Conservation (phyloP, 2,797 vertebrate species). For the Danio tinwini region DNA sequence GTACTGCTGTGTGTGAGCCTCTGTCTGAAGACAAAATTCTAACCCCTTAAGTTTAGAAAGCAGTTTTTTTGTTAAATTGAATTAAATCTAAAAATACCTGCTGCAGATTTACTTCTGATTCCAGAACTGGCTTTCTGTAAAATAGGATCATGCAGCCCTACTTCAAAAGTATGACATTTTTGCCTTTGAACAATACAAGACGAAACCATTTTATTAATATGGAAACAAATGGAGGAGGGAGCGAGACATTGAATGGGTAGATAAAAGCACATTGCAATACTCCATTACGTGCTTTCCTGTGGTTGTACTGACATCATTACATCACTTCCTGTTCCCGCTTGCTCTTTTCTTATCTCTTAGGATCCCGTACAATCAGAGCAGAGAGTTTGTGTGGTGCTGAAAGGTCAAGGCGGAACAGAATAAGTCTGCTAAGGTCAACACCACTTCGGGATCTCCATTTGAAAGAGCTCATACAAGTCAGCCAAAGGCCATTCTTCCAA, state of each 20-base stretch:
- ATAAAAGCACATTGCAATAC: conserved; percentile 20
- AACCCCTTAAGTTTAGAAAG: no score
- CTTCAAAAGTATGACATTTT: no score
- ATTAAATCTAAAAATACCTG: no score
- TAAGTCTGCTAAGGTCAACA: conserved; percentile 38
- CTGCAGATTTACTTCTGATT: no score
- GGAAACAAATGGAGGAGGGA: neutral
- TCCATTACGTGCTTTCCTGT: conserved; percentile 36
- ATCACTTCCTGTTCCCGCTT: conserved; percentile 39
- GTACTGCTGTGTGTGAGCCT: no score
- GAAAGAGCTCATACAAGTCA: conserved; percentile 24
- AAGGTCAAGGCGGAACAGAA: conserved; percentile 19
- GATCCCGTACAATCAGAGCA: conserved; percentile 13
- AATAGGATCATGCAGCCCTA: no score
- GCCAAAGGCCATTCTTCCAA: conserved; percentile 29
- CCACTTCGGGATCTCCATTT: conserved; percentile 40
- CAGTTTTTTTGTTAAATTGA: no score
- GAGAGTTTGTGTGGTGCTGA: conserved; percentile 7
- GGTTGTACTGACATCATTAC: conserved; percentile 31
- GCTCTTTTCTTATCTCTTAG: conserved; percentile 42
- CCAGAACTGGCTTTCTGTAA: no score
- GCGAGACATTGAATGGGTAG: conserved; percentile 22
- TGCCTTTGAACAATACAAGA: neutral
- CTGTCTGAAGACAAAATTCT: no score
- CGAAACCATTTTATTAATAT: no score